These are phyloP conservation scores for Rhinella marina DNA, from an alignment of 2,797 vertebrate genomes.

Conservation along the genomic window DNA sequence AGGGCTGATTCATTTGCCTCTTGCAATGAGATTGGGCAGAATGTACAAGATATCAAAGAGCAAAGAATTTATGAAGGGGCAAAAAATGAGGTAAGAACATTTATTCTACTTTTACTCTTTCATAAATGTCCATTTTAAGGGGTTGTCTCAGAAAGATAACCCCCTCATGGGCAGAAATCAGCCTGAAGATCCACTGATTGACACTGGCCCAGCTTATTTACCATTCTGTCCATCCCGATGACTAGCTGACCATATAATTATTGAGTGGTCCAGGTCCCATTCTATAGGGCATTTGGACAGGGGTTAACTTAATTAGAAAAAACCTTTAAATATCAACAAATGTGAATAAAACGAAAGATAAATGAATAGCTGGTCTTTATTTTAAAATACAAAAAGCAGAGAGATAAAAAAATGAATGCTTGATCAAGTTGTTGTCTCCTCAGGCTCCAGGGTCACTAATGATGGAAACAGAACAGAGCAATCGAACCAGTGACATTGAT, in stretches of 20 bases:
- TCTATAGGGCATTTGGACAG: too few species aligned
- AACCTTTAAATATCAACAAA: too few species aligned
- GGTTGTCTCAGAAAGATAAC: neutral
- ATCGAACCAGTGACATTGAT: neutral
- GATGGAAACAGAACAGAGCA: neutral
- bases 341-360: neutral
- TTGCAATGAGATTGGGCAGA: neutral
- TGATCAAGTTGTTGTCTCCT: neutral
- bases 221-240: too few species aligned
- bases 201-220: neutral
- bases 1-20: neutral
- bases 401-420: neutral
- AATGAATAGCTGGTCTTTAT: neutral
- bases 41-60: neutral
- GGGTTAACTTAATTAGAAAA: too few species aligned
- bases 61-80: neutral
- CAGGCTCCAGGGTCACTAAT: neutral
- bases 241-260: too few species aligned
- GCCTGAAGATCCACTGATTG: neutral
- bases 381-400: neutral
- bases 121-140: neutral
- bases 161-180: neutral
- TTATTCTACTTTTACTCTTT: neutral
- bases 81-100: constrained; percentile 9
- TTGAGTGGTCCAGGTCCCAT: too few species aligned